Evolutionary conservation across 2,888 invertebrate species (phyloP), one percentile per base, ranked within the genome.

Genomic region (Zele albiditarsus): DNA sequence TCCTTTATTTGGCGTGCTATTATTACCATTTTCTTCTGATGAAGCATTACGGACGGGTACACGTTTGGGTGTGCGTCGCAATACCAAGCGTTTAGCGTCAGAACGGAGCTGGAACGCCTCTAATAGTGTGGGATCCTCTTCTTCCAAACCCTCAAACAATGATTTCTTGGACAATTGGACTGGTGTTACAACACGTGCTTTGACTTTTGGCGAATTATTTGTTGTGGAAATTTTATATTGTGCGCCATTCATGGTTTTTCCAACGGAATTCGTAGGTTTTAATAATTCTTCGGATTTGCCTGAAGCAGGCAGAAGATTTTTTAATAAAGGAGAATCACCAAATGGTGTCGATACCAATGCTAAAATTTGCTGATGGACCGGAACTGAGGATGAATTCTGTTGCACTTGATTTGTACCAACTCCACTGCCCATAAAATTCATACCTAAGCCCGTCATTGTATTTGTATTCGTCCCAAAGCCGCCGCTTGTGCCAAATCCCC

Each of bases 81-180:
- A 90, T 3, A 95, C 93, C 16, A 97, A 91, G 2, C 95, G 93
- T 86, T 96, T 96, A 0, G 95, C 91, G 82, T 92, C 94, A 12
- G 93, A 83, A 90, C 93, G 78, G 90, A 87, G 77, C 89, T 92
- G 79, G 91, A 90, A 82, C 90, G 87, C 87, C 75, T 92, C 92
- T 75, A 93, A 92, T 0, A 94, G 84, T 65, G 91, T 92, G 6
- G 92, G 91, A 85, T 95, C 95, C 12, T 94, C 94, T 82, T 97
- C 96, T 80, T 95, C 95, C 1, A 97, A 89, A 0, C 97, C 97
- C 84, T 97, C 97, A 88, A 98, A 98, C 0, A 98, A 89, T 0
- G 94, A 93, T 87, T 95, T 95, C 92, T 90, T 90, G 2, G 89
- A 88, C 16, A 89, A 78, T 65, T 87, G 87, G 16, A 82, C 81